These are phyloP conservation scores for Hippolais icterina DNA, from an alignment of 2,113 vertebrate genomes.

Conservation along the genomic window DNA sequence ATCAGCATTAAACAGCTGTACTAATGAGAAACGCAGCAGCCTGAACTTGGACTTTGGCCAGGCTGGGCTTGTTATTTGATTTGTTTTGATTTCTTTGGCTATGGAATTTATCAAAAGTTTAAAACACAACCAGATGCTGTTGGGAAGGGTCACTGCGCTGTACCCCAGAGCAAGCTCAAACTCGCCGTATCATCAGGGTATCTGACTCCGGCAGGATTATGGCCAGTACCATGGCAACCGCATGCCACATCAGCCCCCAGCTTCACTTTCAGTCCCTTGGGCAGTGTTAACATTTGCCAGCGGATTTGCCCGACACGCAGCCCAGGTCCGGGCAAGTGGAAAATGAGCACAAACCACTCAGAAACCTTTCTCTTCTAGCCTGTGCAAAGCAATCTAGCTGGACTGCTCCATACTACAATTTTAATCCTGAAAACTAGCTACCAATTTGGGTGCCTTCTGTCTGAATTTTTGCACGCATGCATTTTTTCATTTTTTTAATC, in stretches of 20 bases:
- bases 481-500: background rate
- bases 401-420: background rate
- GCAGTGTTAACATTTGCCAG: slow-evolving; percentile 57
- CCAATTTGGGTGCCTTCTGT: background rate
- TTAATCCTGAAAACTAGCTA: background rate
- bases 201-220: slow-evolving; percentile 39
- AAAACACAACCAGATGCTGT: slow-evolving; percentile 25
- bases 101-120: slow-evolving; percentile 51
- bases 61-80: background rate
- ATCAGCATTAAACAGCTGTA: background rate
- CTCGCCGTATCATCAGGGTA: slow-evolving; percentile 16
- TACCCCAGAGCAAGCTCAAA: slow-evolving; percentile 28
- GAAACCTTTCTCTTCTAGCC: background rate
- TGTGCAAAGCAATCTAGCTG: background rate
- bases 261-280: slow-evolving; percentile 51
- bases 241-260: slow-evolving; percentile 54
- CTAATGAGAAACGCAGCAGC: background rate
- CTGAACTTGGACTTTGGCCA: background rate
- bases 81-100: slow-evolving; percentile 50
- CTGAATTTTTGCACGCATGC: background rate
- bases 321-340: slow-evolving; percentile 40
- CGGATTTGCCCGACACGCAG: slow-evolving; percentile 19
- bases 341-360: background rate
- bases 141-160: background rate
- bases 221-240: slow-evolving; percentile 47